Conservation (phyloP, 2,797 vertebrate genomes). For the Astyanax mexicanus region DNA sequence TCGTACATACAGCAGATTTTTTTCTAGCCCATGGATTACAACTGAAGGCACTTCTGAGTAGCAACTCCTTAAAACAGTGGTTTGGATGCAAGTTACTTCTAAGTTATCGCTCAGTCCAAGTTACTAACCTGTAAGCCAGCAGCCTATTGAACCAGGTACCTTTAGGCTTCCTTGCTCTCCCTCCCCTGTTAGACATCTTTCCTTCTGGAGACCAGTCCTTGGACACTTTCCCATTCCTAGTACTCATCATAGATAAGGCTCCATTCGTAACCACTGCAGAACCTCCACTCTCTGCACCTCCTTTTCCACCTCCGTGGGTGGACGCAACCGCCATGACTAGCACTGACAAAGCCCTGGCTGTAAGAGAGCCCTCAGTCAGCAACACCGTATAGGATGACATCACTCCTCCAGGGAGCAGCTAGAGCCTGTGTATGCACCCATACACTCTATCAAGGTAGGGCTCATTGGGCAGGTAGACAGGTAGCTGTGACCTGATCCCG, state of each 20-base stretch:
- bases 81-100: no score
- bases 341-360: not conserved
- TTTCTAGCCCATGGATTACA: no score
- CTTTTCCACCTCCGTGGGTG: slow-evolving; percentile 12
- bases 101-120: not conserved
- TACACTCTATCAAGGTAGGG: slow-evolving; percentile 4
- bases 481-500: slow-evolving; percentile 48
- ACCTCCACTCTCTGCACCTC: slow-evolving; percentile 16
- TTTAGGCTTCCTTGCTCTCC: slow-evolving; percentile 35
- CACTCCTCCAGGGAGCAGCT: slow-evolving; percentile 36
- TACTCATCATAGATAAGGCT: slow-evolving; percentile 2
- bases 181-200: not conserved
- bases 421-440: not conserved
- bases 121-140: slow-evolving; percentile 53
- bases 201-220: not conserved
- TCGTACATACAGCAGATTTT: no score
- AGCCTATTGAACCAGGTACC: slow-evolving; percentile 45
- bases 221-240: slow-evolving; percentile 43
- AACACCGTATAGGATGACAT: slow-evolving; percentile 12
- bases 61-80: slow-evolving; percentile 7
- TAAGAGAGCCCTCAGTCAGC: not conserved
- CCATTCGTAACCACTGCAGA: not conserved
- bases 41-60: slow-evolving; percentile 9
- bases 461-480: slow-evolving; percentile 21
- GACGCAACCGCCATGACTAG: slow-evolving; percentile 15